Evolutionary conservation across 2,113 vertebrate species (phyloP).

Genomic region (Merops nubicus): DNA sequence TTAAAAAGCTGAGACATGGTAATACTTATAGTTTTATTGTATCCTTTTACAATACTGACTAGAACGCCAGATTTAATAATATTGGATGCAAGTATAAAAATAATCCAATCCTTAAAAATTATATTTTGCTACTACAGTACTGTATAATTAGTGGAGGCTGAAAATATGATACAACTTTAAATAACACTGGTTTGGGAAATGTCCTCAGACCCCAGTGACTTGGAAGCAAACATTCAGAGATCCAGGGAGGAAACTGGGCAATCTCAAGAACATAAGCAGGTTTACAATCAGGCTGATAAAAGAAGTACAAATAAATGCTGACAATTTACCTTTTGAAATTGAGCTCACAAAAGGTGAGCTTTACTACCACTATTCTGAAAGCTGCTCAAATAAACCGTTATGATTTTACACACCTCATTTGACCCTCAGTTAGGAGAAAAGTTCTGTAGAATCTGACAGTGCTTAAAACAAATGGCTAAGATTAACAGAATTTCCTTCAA

Average conservation of each 20-base stretch:
- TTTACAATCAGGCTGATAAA: constrained; percentile 38
- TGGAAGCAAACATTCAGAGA: constrained; percentile 58
- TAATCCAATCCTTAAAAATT: constrained; percentile 82
- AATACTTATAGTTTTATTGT: constrained; percentile 78
- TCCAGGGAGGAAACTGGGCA: constrained; percentile 29
- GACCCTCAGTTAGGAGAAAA: neutral
- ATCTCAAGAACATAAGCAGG: constrained; percentile 25
- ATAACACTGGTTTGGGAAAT: constrained; percentile 73
- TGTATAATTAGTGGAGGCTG: constrained; percentile 77
- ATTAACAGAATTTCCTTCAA: neutral
- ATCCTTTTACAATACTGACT: constrained; percentile 79
- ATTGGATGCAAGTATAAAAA: constrained; percentile 81
- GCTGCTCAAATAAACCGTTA: constrained; percentile 10
- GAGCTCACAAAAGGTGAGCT: neutral
- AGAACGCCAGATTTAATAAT: constrained; percentile 81
- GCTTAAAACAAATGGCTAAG: neutral
- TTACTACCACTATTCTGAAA: neutral
- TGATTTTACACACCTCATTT: neutral
- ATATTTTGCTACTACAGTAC: constrained; percentile 79
- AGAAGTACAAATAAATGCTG: constrained; percentile 35
- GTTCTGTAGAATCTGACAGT: neutral
- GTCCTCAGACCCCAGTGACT: constrained; percentile 48
- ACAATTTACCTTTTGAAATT: neutral
- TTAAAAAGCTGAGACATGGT: neutral
- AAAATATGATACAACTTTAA: constrained; percentile 80